Evolutionary conservation across 2,888 invertebrate genomes (phyloP), one percentile per base, ranked within the genome.

Genomic region (Epistrophe eligans): DNA sequence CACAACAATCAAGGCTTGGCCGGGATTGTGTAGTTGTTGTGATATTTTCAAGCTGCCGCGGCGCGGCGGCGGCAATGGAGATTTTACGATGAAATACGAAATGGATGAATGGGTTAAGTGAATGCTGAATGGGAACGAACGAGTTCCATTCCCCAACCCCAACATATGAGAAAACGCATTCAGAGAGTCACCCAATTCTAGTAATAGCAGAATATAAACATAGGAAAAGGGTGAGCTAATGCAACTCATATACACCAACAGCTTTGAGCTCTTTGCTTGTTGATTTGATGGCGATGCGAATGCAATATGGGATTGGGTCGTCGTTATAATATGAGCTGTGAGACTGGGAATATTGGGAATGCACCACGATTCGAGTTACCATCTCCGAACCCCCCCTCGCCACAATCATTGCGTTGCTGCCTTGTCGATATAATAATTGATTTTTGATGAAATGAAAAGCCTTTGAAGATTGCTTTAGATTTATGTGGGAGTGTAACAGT

Each of bases 41-140:
- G 67, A 77, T 80, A 55, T 84, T 72, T 52, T 71, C 40, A 43
- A 73, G 58, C 52, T 13, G 24, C 24, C 2, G 24, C 24, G 7
- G n/a, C n/a, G 11, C 4, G 5, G 38, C 10, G 4, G 38, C 38
- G 9, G 19, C 11, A 19, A 7, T n/a, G 52, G 66, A 57, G 64
- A 70, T 73, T 79, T 77, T 70, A 83, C 77, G 73, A 72, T 70
- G 55, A 1, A 77, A 48, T 48, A 70, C 79, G 77, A 85, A 81
- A 64, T 79, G 82, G 77, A 85, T 85, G 85, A 85, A 85, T 85
- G 77, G 85, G 77, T 81, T 73, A 77, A 81, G 70, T 85, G 85
- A 85, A 81, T 85, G 82, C 62, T 85, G 85, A 85, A 81, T 85
- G 82, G 85, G 74, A 85, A 70, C 77, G 52, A 85, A 81, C 70